Evolutionary conservation across 2,797 vertebrate genomes (phyloP).

Genomic region (Macrochelys suwanniensis): DNA sequence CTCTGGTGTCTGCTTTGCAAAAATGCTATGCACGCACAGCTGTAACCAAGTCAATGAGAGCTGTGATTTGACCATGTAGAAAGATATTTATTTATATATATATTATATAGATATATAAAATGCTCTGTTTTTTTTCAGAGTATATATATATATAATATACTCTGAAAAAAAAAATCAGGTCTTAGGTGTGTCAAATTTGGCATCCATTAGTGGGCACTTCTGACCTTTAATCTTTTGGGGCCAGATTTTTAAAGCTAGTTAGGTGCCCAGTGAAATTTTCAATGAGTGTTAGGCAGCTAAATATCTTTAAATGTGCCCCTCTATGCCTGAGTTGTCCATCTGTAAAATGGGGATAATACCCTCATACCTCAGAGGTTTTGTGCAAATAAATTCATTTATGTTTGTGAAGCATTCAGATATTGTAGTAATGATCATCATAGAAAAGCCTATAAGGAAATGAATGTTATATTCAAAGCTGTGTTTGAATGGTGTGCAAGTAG

Average conservation of each 20-base stretch:
- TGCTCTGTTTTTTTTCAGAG: too few species aligned
- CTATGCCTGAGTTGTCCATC: not conserved
- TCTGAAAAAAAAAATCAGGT: not conserved
- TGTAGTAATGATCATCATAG: not conserved
- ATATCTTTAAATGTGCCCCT: not conserved
- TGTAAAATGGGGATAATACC: not conserved
- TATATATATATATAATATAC: not conserved
- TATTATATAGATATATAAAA: not conserved
- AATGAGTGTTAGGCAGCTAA: not conserved
- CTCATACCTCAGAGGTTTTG: not conserved
- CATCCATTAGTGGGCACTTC: not conserved
- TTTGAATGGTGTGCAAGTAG: not conserved
- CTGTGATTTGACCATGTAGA: not conserved
- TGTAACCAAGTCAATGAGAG: not conserved
- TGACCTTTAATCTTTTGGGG: not conserved
- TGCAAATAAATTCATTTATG: not conserved
- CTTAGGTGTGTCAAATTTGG: not conserved
- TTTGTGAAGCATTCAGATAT: not conserved
- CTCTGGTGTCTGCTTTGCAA: not conserved
- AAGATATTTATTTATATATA: too few species aligned
- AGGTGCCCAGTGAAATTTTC: not conserved
- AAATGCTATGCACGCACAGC: not conserved
- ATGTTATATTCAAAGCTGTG: not conserved
- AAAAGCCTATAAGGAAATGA: not conserved
- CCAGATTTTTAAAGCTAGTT: not conserved